Percentiles rank a stretch among this genome's conserved stretches.
Evolutionary conservation across 2,113 vertebrate species (phyloP).

Genomic region (Hippopotamus amphibius): DNA sequence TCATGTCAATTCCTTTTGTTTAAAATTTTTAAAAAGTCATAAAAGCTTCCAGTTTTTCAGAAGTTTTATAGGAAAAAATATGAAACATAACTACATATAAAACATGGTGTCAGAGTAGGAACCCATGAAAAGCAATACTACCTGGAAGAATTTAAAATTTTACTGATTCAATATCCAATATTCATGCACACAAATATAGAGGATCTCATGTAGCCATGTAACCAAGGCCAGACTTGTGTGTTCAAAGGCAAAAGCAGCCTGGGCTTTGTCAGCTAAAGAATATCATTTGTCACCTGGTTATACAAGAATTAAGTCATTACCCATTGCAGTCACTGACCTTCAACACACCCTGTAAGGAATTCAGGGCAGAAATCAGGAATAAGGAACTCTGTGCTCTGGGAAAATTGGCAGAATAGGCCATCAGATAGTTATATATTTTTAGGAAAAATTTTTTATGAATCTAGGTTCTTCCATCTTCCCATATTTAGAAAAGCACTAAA

Average conservation of each 20-base stretch:
- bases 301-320: too few relatives aligned
- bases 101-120: not conserved
- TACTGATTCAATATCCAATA: not conserved
- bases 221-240: not conserved
- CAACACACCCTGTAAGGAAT: too few relatives aligned
- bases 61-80: not conserved
- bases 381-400: too few relatives aligned
- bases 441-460: too few relatives aligned
- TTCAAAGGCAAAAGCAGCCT: not conserved
- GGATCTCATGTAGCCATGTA: not conserved
- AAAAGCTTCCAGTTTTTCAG: not conserved
- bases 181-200: not conserved
- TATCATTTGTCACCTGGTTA: too few relatives aligned
- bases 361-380: too few relatives aligned
- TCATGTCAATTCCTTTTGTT: not conserved
- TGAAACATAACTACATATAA: not conserved
- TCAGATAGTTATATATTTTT: too few relatives aligned
- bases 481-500: too few relatives aligned
- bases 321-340: too few relatives aligned
- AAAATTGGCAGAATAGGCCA: too few relatives aligned
- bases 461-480: too few relatives aligned
- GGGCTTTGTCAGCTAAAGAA: too few relatives aligned
- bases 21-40: not conserved
- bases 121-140: not conserved
- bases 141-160: not conserved